Percentiles rank a stretch among this genome's conserved stretches.
phyloP scores from a whole-genome alignment of 2,797 vertebrate species.

The Knipowitschia caucasica region DNA sequence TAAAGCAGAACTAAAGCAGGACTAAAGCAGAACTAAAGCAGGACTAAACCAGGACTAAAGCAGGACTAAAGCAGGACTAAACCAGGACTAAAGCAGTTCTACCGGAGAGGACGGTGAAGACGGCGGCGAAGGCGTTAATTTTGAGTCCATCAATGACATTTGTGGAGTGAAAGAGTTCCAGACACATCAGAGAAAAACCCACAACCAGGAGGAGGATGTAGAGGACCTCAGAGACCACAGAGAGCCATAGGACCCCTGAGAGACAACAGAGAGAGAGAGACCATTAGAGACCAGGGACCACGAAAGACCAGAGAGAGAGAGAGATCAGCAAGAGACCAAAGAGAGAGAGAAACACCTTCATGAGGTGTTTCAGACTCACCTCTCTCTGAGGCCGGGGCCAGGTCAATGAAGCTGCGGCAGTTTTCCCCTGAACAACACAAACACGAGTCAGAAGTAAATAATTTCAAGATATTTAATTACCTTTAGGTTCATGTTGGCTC shows the following conservation, averaged over 20 bases:
- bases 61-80: neutral
- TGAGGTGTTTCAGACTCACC: conserved; percentile 74
- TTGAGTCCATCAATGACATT: conserved; percentile 95
- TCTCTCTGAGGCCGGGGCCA: conserved; percentile 94
- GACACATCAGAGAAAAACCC: conserved; percentile 96
- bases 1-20: neutral
- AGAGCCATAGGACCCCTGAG: conserved; percentile 93
- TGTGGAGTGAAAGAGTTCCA: conserved; percentile 95
- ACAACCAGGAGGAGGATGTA: conserved; percentile 94
- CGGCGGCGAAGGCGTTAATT: conserved; percentile 94
- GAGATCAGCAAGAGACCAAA: too few species aligned
- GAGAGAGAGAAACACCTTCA: too few species aligned
- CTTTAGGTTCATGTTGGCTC: too few species aligned
- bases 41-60: neutral
- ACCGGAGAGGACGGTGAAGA: conserved; percentile 97
- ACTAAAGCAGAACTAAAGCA: neutral
- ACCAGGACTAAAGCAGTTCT: conserved; percentile 11
- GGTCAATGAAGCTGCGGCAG: conserved; percentile 97
- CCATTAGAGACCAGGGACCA: too few species aligned
- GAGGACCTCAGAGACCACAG: conserved; percentile 92
- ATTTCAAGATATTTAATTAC: too few species aligned
- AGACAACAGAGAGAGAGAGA: conserved; percentile 11
- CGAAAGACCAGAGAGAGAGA: conserved; percentile 50
- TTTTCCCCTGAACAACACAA: conserved; percentile 84
- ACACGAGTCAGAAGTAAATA: neutral